These are phyloP conservation scores for Cephus cinctus DNA, from an alignment of 1,140 invertebrate species.

Conservation along the genomic window DNA sequence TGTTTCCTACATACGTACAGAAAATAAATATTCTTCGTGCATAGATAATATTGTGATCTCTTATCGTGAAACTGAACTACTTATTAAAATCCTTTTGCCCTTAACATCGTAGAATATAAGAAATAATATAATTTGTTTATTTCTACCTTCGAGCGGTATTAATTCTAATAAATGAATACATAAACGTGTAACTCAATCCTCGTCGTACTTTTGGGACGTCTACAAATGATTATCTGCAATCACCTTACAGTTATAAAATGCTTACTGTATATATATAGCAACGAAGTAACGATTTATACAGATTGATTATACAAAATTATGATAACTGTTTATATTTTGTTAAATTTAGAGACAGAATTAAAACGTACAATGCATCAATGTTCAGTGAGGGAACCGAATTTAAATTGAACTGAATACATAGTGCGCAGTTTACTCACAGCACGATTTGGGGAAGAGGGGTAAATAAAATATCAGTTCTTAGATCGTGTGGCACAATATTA, in stretches of 20 bases:
- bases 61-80: neutral
- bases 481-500: too few relatives aligned
- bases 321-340: neutral
- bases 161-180: neutral
- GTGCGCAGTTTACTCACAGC: too few relatives aligned
- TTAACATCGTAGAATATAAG: neutral
- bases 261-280: neutral
- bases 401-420: too few relatives aligned
- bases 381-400: too few relatives aligned
- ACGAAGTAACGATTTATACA: neutral
- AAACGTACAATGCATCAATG: neutral
- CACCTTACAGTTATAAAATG: neutral
- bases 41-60: neutral
- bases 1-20: neutral
- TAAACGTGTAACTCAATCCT: neutral
- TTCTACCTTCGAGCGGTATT: neutral
- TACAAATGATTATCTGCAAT: neutral
- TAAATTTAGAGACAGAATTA: neutral
- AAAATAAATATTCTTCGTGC: neutral
- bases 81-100: neutral
- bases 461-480: too few relatives aligned
- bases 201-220: neutral
- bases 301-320: neutral
- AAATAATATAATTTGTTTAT: neutral
- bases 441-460: too few relatives aligned